Percentiles rank a stretch among this genome's conserved stretches.
Conservation (phyloP, 2,113 vertebrate genomes). For the Boulengeromyrus knoepffleri region DNA sequence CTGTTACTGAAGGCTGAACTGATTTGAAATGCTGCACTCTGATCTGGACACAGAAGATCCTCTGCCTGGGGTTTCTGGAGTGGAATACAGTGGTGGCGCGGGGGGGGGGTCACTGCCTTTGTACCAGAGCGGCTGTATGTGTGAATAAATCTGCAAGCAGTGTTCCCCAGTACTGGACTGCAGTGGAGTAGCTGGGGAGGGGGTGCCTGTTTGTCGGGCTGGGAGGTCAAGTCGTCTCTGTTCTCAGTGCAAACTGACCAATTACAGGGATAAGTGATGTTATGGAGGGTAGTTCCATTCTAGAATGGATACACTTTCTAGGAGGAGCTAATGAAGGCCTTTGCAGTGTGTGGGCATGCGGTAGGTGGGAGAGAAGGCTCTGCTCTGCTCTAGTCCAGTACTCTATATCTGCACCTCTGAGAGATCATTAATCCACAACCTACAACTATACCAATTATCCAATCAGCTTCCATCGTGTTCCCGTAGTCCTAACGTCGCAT, state of each 20-base stretch:
- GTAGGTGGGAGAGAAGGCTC: background rate
- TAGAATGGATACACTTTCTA: background rate
- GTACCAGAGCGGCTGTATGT: background rate
- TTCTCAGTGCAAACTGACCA: background rate
- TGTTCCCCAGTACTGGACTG: constrained; percentile 7
- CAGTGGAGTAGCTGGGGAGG: background rate
- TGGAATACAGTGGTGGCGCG: background rate
- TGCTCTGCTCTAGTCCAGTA: constrained; percentile 4
- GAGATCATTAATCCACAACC: constrained; percentile 22
- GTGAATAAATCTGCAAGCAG: background rate
- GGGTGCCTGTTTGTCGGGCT: background rate
- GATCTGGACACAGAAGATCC: background rate
- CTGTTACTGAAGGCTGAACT: background rate
- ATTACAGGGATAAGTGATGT: background rate
- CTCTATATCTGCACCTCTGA: constrained; percentile 14
- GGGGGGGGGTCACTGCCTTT: constrained; percentile 7
- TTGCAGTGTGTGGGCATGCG: background rate
- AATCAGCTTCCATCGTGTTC: constrained; percentile 3
- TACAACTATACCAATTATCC: constrained; percentile 27
- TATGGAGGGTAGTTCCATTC: background rate
- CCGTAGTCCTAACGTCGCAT: constrained; percentile 7
- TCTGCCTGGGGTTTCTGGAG: background rate
- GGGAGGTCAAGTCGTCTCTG: background rate
- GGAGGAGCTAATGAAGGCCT: background rate
- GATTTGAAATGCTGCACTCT: background rate